Evolutionary conservation across 2,797 vertebrate species (phyloP).

Genomic region (Aphelocoma californica): DNA sequence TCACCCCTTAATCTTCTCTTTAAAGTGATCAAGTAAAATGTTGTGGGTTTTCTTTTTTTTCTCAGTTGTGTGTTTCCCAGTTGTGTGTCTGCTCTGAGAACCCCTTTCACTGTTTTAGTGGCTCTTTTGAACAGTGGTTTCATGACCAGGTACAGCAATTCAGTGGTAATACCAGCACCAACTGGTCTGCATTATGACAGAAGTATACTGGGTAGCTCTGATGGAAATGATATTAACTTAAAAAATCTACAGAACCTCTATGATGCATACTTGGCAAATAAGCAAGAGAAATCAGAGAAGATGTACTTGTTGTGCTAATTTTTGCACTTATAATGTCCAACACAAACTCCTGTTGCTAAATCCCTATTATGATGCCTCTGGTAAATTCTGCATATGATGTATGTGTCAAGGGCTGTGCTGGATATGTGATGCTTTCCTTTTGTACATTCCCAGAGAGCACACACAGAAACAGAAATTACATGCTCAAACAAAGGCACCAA

Average conservation of each 20-base stretch:
- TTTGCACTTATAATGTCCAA: neutral
- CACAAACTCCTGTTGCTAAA: neutral
- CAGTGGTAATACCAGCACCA: neutral
- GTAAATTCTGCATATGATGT: neutral
- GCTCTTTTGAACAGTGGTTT: neutral
- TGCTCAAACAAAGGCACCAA: neutral
- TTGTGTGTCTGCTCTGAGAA: neutral
- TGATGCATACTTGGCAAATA: neutral
- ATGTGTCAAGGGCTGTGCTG: neutral
- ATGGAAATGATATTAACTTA: neutral
- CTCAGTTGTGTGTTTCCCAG: neutral
- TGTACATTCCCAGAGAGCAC: neutral
- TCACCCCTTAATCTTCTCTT: neutral
- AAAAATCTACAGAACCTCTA: neutral
- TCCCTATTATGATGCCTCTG: neutral
- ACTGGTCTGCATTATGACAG: accelerated
- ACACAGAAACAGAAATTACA: neutral
- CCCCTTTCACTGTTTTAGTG: neutral
- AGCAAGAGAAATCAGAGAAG: neutral
- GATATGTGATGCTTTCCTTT: neutral
- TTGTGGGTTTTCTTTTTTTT: neutral
- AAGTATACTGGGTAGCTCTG: neutral
- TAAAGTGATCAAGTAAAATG: neutral
- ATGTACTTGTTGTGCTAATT: accelerated
- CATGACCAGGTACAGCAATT: neutral